Evolutionary conservation across 2,888 invertebrate genomes (phyloP).

Genomic region (Eumerus sabulonum): DNA sequence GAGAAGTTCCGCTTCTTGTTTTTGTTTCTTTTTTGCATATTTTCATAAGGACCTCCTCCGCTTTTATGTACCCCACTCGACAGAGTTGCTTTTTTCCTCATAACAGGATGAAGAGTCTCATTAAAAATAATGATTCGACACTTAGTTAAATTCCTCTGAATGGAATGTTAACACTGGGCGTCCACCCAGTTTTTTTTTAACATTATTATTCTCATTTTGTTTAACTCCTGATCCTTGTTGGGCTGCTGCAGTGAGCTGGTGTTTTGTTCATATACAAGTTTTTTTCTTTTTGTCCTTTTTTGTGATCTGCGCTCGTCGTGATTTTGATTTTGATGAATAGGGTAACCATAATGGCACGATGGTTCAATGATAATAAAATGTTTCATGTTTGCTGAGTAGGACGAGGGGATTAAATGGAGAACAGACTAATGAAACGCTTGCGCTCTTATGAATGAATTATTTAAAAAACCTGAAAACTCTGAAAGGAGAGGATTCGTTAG

Average conservation of each 20-base stretch:
- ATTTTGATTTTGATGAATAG: slow-evolving; percentile 46
- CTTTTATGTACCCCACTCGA: slow-evolving; percentile 18
- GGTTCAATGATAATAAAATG: slow-evolving; percentile 66
- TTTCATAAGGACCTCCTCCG: slow-evolving; percentile 5
- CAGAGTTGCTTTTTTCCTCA: slow-evolving; percentile 12
- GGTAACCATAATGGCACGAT: slow-evolving; percentile 47
- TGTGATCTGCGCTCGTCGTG: slow-evolving; percentile 41
- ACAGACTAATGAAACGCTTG: neutral
- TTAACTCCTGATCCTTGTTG: slow-evolving; percentile 1
- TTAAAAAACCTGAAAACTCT: neutral
- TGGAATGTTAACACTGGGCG: slow-evolving; percentile 46
- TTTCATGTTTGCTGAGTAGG: slow-evolving; percentile 5
- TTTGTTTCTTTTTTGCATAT: neutral
- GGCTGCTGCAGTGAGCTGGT: slow-evolving; percentile 6
- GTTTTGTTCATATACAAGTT: no score
- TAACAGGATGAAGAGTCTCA: slow-evolving; percentile 63
- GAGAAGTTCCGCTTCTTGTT: slow-evolving; percentile 20
- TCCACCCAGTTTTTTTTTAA: slow-evolving; percentile 5
- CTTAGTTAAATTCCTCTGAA: slow-evolving; percentile 66
- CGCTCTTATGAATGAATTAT: slow-evolving; percentile 37
- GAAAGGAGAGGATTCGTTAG: neutral
- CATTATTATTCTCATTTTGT: no score
- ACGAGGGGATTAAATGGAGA: neutral
- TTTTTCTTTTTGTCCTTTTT: slow-evolving; percentile 1
- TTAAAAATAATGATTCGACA: slow-evolving; percentile 68